phyloP scores from a whole-genome alignment of 2,888 invertebrate species.

The Diarsia mendica region DNA sequence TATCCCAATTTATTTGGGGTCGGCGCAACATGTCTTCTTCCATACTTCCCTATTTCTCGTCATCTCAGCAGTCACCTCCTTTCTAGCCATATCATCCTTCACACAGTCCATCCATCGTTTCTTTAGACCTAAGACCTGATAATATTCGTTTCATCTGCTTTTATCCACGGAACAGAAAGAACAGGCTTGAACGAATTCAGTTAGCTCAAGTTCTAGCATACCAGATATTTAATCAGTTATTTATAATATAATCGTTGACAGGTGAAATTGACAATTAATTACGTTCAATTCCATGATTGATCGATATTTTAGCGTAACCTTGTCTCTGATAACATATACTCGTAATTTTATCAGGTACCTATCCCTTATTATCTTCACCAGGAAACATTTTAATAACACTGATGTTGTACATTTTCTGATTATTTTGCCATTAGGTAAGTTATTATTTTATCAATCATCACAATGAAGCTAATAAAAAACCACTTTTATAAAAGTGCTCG shows the following conservation, averaged over 20 bases:
- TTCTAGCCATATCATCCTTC: no score
- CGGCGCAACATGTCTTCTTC: no score
- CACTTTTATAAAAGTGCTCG: not conserved
- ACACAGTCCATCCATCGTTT: no score
- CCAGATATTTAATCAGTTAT: not conserved
- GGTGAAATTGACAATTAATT: conserved; percentile 38
- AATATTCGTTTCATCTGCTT: not conserved
- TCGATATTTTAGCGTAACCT: conserved; percentile 27
- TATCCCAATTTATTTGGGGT: no score
- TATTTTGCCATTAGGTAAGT: conserved; percentile 16
- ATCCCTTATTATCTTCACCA: conserved; percentile 14
- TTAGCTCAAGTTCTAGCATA: not conserved
- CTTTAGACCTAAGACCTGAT: not conserved
- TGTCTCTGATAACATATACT: conserved; percentile 25
- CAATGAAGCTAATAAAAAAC: not conserved
- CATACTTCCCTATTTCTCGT: no score
- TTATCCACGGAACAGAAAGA: not conserved
- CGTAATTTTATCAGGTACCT: conserved; percentile 19
- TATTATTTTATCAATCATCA: conserved; percentile 17
- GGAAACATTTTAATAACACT: conserved; percentile 21
- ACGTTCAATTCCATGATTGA: conserved; percentile 8
- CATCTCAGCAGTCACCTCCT: no score
- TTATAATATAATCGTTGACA: conserved; percentile 22
- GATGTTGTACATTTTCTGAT: conserved; percentile 30
- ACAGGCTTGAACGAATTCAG: not conserved